phyloP scores from a whole-genome alignment of 2,113 vertebrate genomes.

The Acrocephalus arundinaceus region DNA sequence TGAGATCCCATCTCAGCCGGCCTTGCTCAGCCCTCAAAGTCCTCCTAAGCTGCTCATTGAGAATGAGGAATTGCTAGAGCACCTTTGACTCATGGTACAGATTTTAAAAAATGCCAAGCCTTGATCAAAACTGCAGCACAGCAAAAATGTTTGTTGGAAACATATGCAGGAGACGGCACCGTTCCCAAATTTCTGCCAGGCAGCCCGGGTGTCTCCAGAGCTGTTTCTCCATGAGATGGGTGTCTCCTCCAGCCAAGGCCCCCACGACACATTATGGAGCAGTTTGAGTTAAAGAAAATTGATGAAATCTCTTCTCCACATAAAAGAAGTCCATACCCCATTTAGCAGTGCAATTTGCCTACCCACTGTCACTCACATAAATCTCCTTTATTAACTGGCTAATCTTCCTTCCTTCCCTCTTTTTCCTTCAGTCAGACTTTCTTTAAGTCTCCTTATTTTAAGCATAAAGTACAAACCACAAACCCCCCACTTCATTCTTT shows the following conservation, averaged over 20 bases:
- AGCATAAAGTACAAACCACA: slow-evolving; percentile 31
- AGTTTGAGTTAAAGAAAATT: slow-evolving; percentile 53
- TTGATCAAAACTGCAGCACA: background rate
- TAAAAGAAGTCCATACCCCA: slow-evolving; percentile 66
- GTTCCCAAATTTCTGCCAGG: background rate
- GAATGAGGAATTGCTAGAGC: background rate
- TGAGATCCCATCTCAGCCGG: background rate
- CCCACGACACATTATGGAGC: background rate
- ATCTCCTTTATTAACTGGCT: slow-evolving; percentile 68
- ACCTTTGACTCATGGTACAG: background rate
- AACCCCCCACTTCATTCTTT: slow-evolving; percentile 4
- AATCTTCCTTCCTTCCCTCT: slow-evolving; percentile 53
- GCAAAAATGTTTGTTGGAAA: background rate
- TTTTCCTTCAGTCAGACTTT: slow-evolving; percentile 37
- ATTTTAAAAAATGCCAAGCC: background rate
- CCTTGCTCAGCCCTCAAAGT: background rate
- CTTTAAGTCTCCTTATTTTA: slow-evolving; percentile 40
- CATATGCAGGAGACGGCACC: background rate
- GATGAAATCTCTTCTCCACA: slow-evolving; percentile 65
- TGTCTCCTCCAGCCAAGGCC: slow-evolving; percentile 27
- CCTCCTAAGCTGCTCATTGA: background rate
- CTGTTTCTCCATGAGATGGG: background rate
- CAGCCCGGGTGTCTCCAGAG: background rate
- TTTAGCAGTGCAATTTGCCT: slow-evolving; percentile 68
- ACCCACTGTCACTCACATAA: slow-evolving; percentile 58